Conservation (phyloP, 2,113 vertebrate species). For the Oenanthe melanoleuca region DNA sequence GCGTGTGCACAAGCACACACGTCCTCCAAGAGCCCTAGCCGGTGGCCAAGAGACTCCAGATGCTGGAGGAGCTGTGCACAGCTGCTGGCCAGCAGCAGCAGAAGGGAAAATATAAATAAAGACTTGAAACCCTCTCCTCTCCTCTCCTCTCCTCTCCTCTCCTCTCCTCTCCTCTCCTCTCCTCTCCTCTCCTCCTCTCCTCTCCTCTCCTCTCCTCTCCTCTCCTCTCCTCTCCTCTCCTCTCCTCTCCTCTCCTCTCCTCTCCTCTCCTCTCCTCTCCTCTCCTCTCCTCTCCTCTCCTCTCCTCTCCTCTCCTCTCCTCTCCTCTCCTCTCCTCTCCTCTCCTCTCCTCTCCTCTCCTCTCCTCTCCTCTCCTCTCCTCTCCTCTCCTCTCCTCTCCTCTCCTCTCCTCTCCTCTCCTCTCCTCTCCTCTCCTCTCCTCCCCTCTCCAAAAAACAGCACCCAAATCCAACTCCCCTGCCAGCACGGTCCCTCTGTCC, state of each 20-base stretch:
- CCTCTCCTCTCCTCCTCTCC: neutral
- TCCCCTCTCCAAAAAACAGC: no score
- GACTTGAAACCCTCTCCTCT: neutral
- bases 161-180: neutral
- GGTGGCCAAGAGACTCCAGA: constrained; percentile 60
- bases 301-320: neutral
- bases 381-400: no score
- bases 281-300: neutral
- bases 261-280: neutral
- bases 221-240: neutral
- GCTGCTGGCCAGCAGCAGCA: constrained; percentile 37
- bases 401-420: neutral
- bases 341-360: neutral
- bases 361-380: neutral
- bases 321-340: no score
- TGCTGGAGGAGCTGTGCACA: constrained; percentile 52
- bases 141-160: neutral
- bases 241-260: neutral
- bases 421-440: neutral
- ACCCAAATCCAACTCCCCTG: neutral
- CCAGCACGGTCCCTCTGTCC: neutral
- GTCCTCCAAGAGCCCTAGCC: constrained; percentile 40
- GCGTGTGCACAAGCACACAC: neutral
- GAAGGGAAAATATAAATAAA: constrained; percentile 22
- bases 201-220: neutral